Evolutionary conservation across 2,888 invertebrate species (phyloP).

Genomic region (Ceramica pisi): DNA sequence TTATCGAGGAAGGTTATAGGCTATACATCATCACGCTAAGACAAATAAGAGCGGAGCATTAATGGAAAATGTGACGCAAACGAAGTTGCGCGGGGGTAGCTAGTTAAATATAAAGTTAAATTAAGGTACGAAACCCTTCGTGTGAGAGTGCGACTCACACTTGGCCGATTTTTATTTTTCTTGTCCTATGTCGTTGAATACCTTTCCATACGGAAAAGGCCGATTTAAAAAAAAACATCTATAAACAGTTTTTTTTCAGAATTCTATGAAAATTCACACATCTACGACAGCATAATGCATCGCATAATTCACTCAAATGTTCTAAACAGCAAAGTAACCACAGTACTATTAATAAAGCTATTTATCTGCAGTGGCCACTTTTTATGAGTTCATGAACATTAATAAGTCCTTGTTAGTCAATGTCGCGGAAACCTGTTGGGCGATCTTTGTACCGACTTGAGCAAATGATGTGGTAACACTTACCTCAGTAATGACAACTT

Average conservation of each 20-base stretch:
- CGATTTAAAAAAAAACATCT: too few species aligned
- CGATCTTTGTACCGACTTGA: constrained; percentile 46
- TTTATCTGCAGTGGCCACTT: background rate
- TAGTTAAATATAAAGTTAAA: too few species aligned
- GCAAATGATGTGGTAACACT: constrained; percentile 18
- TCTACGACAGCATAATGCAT: background rate
- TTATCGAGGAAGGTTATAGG: too few species aligned
- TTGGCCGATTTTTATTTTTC: too few species aligned
- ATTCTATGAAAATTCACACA: constrained; percentile 12
- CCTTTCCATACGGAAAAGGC: too few species aligned
- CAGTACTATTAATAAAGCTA: background rate
- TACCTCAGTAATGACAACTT: constrained; percentile 8
- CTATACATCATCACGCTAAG: too few species aligned
- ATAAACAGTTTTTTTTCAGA: background rate
- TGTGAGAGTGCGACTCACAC: too few species aligned
- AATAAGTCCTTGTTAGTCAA: constrained; percentile 34
- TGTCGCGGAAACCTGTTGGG: constrained; percentile 30
- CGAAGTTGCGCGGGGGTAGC: too few species aligned
- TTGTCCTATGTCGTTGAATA: too few species aligned
- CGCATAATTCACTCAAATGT: background rate
- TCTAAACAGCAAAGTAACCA: background rate
- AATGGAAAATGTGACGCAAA: too few species aligned
- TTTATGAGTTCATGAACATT: constrained; percentile 25
- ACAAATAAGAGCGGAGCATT: too few species aligned
- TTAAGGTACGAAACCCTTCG: too few species aligned